A percentile compares a stretch with the other conserved stretches of the same genome.
These are phyloP conservation scores for Villa cingulata DNA, from an alignment of 2,888 invertebrate species.

Conservation along the genomic window DNA sequence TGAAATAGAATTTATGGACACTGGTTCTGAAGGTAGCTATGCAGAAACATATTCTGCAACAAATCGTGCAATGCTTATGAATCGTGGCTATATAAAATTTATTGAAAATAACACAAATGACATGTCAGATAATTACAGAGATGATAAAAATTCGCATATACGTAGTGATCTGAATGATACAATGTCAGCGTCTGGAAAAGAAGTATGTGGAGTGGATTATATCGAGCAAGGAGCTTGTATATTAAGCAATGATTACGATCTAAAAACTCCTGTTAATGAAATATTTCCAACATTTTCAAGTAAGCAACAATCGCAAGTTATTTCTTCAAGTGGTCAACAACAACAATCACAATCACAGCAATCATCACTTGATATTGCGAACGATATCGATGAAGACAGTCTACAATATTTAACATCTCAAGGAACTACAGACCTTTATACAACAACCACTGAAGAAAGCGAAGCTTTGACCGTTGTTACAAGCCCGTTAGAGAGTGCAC, in stretches of 20 bases:
- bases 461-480: constrained; percentile 42
- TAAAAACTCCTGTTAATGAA: constrained; percentile 38
- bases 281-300: constrained; percentile 16
- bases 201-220: constrained; percentile 41
- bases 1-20: constrained; percentile 76
- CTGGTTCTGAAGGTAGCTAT: constrained; percentile 66
- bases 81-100: constrained; percentile 54
- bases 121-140: neutral
- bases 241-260: constrained; percentile 28
- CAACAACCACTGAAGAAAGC: constrained; percentile 45
- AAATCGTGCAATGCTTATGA: constrained; percentile 41
- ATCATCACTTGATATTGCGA: constrained; percentile 16
- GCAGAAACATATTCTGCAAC: constrained; percentile 45
- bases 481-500: constrained; percentile 36
- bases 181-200: constrained; percentile 24
- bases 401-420: constrained; percentile 40
- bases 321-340: neutral
- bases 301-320: neutral
- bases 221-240: constrained; percentile 40
- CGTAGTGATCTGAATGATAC: neutral
- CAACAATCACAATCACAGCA: constrained; percentile 2
- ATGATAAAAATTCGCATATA: neutral
- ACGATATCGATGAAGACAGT: constrained; percentile 46
- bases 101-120: constrained; percentile 30
- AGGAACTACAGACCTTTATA: constrained; percentile 13